Base-by-base conservation (phyloP, 2,888 invertebrate genomes). In the Loripinus fragilis region DNA sequence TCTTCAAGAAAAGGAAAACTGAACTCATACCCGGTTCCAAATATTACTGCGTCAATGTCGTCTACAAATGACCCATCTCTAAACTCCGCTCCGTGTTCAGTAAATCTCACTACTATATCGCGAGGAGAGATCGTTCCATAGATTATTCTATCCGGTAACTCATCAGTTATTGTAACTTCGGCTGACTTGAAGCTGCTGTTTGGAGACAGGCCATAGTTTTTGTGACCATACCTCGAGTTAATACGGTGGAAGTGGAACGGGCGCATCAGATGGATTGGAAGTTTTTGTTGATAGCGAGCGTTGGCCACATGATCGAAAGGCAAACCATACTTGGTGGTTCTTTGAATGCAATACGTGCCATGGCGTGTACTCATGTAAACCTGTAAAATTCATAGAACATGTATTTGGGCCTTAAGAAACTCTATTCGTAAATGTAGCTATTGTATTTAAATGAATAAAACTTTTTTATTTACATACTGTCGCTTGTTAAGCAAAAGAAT, bases 291-390 rank as follows among this genome's bases (percentile, higher is more conserved):
- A 64, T 76, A 79, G 17, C 87, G 52, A 10, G 75, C 79, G 20
- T 75, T 70, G 41, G 66, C 48, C 15, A 73, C 69, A 60, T 90
- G 78, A 73, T 91, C 91, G 30, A 81, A 78, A 0, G 91, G 91
- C 33, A 80, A 35, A 0, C 91, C 91, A 48, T 76, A 64, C 25
- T 85, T 83, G 2, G 69, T 82, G 8, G 92, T 90, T 25, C 94
- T 80, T 76, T 92, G 92, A 78, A 92, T 88, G 17, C 94, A 87
- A 92, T 93, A 94, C 1, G 93, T 85, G 23, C 94, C 94, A 20
- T 92, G 84, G 23, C 94, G 87, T 0, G 94, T 94, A 41, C 92
- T 93, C 41, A 94, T 86, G 33, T 92, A 93, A 0, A 93, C 93
- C 93, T 93, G 67, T 8, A 83, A 71, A 38, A n/a, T n/a, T n/a